Evolutionary conservation across 1,140 invertebrate genomes (phyloP).

Genomic region (Drosophila melanogaster): DNA sequence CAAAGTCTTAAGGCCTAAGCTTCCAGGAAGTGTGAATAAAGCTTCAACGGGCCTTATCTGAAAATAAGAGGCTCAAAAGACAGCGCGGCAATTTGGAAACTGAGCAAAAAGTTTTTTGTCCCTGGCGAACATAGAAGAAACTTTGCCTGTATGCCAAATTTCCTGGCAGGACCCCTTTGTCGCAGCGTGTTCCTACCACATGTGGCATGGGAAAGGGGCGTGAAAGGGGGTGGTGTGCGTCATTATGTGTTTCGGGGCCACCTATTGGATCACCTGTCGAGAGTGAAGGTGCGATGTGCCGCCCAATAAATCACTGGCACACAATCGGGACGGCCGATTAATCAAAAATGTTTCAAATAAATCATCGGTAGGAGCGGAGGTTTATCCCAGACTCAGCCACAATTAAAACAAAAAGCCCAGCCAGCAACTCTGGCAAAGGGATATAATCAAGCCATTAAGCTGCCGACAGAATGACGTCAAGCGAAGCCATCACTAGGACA

Average conservation of each 20-base stretch:
- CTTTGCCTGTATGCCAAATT: slow-evolving; percentile 61
- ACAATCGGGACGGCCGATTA: slow-evolving; percentile 49
- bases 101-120: slow-evolving; percentile 60
- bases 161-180: slow-evolving; percentile 46
- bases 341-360: slow-evolving; percentile 60
- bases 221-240: neutral
- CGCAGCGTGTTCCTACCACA: slow-evolving; percentile 32
- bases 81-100: slow-evolving; percentile 54
- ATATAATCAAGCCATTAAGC: slow-evolving; percentile 70
- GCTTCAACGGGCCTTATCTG: slow-evolving; percentile 52
- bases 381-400: slow-evolving; percentile 9
- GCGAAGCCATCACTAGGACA: slow-evolving; percentile 37
- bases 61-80: slow-evolving; percentile 61
- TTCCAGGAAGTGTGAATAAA: slow-evolving; percentile 25
- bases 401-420: slow-evolving; percentile 51
- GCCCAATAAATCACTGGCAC: slow-evolving; percentile 64
- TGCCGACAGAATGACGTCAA: slow-evolving; percentile 55
- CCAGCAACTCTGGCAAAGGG: slow-evolving; percentile 33
- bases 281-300: slow-evolving; percentile 27
- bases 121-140: slow-evolving; percentile 24
- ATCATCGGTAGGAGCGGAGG: slow-evolving; percentile 24
- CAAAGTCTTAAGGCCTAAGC: slow-evolving; percentile 23
- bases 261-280: slow-evolving; percentile 50
- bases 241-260: slow-evolving; percentile 55
- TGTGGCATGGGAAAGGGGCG: neutral